phyloP scores from a whole-genome alignment of 2,888 invertebrate species.

The Drosophila leonis region DNA sequence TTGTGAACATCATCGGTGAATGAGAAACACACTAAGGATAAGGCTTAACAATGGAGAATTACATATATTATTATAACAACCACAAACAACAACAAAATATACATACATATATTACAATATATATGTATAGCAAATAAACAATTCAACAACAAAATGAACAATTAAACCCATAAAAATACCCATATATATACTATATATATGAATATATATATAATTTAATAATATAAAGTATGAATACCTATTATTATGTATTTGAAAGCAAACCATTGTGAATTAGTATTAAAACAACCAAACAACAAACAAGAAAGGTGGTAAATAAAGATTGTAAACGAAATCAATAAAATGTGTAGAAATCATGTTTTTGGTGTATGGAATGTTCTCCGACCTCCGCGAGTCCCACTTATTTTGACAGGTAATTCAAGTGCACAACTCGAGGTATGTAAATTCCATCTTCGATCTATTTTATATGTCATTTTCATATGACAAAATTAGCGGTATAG shows the following conservation, averaged over 20 bases:
- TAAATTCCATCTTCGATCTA: background rate
- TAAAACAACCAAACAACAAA: constrained; percentile 70
- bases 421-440: background rate
- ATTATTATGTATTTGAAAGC: constrained; percentile 77
- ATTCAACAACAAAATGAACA: constrained; percentile 7
- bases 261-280: constrained; percentile 79
- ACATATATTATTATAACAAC: constrained; percentile 48
- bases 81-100: constrained; percentile 19
- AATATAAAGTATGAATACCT: constrained; percentile 71
- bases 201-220: constrained; percentile 46
- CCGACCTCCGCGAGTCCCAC: no score
- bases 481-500: no score
- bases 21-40: constrained; percentile 43
- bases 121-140: constrained; percentile 9
- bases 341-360: constrained; percentile 5
- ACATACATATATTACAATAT: constrained; percentile 19
- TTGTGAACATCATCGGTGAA: constrained; percentile 35
- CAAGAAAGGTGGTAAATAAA: constrained; percentile 65
- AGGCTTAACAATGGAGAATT: constrained; percentile 56
- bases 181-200: constrained; percentile 52
- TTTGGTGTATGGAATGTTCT: background rate
- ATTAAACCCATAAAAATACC: constrained; percentile 43
- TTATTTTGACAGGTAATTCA: background rate
- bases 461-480: background rate
- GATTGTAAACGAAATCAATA: constrained; percentile 62